These are phyloP conservation scores for Drosophila nr. fundita DNA, from an alignment of 2,888 invertebrate genomes.

Conservation along the genomic window DNA sequence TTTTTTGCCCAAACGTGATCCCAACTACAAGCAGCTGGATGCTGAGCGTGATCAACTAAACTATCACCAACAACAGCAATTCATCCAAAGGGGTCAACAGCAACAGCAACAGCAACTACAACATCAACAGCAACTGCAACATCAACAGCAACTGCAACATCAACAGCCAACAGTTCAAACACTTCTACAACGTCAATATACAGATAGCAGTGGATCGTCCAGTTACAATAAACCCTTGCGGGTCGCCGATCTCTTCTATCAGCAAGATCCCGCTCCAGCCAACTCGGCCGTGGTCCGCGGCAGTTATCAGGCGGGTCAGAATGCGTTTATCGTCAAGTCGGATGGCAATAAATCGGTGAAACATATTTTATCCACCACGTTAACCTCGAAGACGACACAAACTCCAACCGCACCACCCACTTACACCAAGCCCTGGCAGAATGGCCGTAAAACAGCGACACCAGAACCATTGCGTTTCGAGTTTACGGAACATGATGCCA, in stretches of 20 bases:
- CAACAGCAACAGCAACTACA: slow-evolving; percentile 35
- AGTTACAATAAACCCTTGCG: slow-evolving; percentile 62
- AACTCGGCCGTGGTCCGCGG: slow-evolving; percentile 72
- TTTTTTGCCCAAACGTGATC: slow-evolving; percentile 82
- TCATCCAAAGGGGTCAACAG: slow-evolving; percentile 57
- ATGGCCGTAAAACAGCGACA: slow-evolving; percentile 59
- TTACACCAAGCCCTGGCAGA: slow-evolving; percentile 60
- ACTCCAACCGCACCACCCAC: slow-evolving; percentile 29
- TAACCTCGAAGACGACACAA: slow-evolving; percentile 54
- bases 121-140: slow-evolving; percentile 16
- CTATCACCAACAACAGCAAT: slow-evolving; percentile 60
- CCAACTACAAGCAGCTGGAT: slow-evolving; percentile 81
- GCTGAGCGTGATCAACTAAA: slow-evolving; percentile 64
- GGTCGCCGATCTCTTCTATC: slow-evolving; percentile 71
- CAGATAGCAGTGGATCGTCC: slow-evolving; percentile 50
- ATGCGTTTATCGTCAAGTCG: slow-evolving; percentile 81
- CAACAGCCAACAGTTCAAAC: slow-evolving; percentile 34
- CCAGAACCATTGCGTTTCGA: slow-evolving; percentile 82
- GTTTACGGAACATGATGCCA: slow-evolving; percentile 83
- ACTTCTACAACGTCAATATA: slow-evolving; percentile 19
- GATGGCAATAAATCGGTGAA: slow-evolving; percentile 82
- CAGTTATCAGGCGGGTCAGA: slow-evolving; percentile 81
- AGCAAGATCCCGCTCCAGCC: slow-evolving; percentile 68
- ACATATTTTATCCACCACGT: slow-evolving; percentile 69
- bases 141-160: slow-evolving; percentile 30